Conservation (phyloP, 1,140 invertebrate species). For the Drosophila kanapiae region DNA sequence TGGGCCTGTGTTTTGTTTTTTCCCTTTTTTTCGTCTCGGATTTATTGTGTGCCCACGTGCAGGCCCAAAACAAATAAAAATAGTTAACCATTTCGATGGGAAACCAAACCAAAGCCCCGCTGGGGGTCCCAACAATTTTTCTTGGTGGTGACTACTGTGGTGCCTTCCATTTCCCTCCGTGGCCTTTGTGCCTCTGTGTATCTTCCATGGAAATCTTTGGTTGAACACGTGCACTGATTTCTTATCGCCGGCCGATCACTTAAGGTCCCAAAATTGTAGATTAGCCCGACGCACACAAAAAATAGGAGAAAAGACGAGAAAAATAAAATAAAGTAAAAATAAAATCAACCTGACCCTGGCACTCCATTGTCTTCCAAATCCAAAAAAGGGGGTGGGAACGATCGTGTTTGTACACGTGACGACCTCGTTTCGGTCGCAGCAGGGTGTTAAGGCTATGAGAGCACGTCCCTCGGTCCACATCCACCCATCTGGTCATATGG, state of each 20-base stretch:
- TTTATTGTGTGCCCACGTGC: slow-evolving; percentile 73
- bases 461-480: slow-evolving; percentile 52
- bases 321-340: slow-evolving; percentile 44
- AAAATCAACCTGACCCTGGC: slow-evolving; percentile 73
- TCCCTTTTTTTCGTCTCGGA: slow-evolving; percentile 20
- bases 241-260: slow-evolving; percentile 73
- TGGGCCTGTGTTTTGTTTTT: slow-evolving; percentile 24
- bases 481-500: slow-evolving; percentile 22
- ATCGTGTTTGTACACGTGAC: slow-evolving; percentile 78
- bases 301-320: slow-evolving; percentile 9
- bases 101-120: slow-evolving; percentile 77
- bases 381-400: slow-evolving; percentile 38
- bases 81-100: slow-evolving; percentile 65
- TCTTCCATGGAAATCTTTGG: slow-evolving; percentile 64
- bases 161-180: slow-evolving; percentile 45
- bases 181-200: slow-evolving; percentile 15
- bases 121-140: slow-evolving; percentile 59
- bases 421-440: slow-evolving; percentile 72
- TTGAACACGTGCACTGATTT: slow-evolving; percentile 81
- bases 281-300: slow-evolving; percentile 66
- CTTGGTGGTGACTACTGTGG: slow-evolving; percentile 63
- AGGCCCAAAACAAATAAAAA: slow-evolving; percentile 68
- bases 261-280: slow-evolving; percentile 70
- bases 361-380: slow-evolving; percentile 49
- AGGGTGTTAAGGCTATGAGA: slow-evolving; percentile 48